Percentiles rank a stretch among this genome's conserved stretches.
Conservation (phyloP, 2,797 vertebrate genomes). For the Cheirogaleus major region DNA sequence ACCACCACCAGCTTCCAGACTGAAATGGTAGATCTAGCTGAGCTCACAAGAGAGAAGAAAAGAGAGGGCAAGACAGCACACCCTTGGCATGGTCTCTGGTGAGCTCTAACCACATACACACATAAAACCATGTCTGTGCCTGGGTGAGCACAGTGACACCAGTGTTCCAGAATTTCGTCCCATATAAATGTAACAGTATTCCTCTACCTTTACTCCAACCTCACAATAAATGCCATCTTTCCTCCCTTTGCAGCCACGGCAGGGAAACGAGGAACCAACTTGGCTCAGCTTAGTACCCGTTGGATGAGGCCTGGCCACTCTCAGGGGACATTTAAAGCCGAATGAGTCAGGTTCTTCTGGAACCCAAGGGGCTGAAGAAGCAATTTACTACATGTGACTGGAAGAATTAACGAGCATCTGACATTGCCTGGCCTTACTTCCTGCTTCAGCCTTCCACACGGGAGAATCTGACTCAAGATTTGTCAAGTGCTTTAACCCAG, state of each 20-base stretch:
- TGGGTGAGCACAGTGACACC: neutral
- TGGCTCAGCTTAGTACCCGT: accelerated
- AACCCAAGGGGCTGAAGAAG: neutral
- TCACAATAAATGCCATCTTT: neutral
- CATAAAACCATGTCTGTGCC: neutral
- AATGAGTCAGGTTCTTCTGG: neutral
- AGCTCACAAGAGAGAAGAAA: neutral
- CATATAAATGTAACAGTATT: too few relatives aligned
- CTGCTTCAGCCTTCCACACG: neutral
- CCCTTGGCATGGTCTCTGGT: neutral
- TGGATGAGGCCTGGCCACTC: too few relatives aligned
- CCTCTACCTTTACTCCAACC: neutral
- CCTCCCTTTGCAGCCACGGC: neutral
- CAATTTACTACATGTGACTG: neutral
- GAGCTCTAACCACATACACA: neutral
- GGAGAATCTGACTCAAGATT: neutral
- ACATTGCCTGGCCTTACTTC: neutral
- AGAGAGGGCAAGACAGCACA: neutral
- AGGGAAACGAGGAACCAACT: neutral
- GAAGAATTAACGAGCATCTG: neutral
- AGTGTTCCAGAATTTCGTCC: neutral
- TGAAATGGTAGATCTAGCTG: neutral
- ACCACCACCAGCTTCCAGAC: neutral
- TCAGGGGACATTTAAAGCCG: neutral
- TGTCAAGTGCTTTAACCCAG: neutral